Conservation (phyloP, 2,888 invertebrate genomes). For the Drosophila mayaguana region DNA sequence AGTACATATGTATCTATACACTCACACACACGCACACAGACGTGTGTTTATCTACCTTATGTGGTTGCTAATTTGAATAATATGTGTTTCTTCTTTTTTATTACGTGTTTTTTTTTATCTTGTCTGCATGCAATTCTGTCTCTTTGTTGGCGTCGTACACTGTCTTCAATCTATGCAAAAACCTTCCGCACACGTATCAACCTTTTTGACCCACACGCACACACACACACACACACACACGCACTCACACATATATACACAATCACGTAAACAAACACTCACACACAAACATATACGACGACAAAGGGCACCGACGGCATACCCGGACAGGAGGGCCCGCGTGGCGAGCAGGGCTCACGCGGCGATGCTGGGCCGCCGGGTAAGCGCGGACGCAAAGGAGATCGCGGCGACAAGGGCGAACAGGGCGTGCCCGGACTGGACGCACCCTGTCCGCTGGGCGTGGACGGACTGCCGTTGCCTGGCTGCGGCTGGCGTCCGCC, state of each 20-base stretch:
- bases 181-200: slow-evolving; percentile 34
- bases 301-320: slow-evolving; percentile 95
- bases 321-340: slow-evolving; percentile 96
- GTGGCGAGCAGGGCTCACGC: slow-evolving; percentile 95
- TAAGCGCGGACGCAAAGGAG: slow-evolving; percentile 96
- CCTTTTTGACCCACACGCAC: slow-evolving; percentile 38
- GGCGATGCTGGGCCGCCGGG: slow-evolving; percentile 92
- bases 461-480: slow-evolving; percentile 97
- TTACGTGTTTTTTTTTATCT: slow-evolving; percentile 28
- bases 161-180: slow-evolving; percentile 46
- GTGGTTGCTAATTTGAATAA: slow-evolving; percentile 75
- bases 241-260: slow-evolving; percentile 20
- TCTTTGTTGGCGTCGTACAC: slow-evolving; percentile 55
- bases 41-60: slow-evolving; percentile 47
- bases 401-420: slow-evolving; percentile 96
- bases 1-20: slow-evolving; percentile 23
- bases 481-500: slow-evolving; percentile 97
- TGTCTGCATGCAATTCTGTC: slow-evolving; percentile 63
- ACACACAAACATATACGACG: slow-evolving; percentile 17
- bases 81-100: slow-evolving; percentile 63
- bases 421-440: slow-evolving; percentile 98
- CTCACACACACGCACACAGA: slow-evolving; percentile 20
- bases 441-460: slow-evolving; percentile 98
- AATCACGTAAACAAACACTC: slow-evolving; percentile 7
- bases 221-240: slow-evolving; percentile 21